Percentiles rank a stretch among this genome's conserved stretches.
Conservation (phyloP, 2,113 vertebrate species). For the Spheniscus mendiculus region DNA sequence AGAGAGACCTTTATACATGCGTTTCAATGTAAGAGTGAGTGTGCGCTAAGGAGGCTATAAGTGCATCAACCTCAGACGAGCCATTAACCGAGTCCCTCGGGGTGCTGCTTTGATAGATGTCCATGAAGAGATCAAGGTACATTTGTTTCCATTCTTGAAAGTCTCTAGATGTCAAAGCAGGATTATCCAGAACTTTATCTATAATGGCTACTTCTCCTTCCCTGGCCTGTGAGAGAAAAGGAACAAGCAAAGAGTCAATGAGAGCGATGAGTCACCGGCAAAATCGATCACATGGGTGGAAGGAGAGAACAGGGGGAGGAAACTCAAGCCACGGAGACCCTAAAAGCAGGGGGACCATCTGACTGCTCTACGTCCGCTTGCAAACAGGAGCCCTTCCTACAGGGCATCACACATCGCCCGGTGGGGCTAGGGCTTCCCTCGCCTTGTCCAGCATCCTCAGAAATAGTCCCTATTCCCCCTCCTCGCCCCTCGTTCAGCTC, state of each 20-base stretch:
- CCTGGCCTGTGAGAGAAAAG: conserved; percentile 90
- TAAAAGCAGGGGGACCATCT: neutral
- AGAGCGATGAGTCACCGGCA: neutral
- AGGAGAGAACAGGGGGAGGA: neutral
- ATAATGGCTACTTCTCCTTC: conserved; percentile 97
- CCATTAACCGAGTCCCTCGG: conserved; percentile 73
- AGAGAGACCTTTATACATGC: conserved; percentile 84
- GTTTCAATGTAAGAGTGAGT: conserved; percentile 98
- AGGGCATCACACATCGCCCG: too few species aligned
- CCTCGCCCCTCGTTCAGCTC: neutral
- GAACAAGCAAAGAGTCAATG: conserved; percentile 61
- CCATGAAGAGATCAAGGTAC: conserved; percentile 93
- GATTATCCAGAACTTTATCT: conserved; percentile 93
- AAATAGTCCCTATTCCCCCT: neutral
- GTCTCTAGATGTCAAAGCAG: conserved; percentile 92
- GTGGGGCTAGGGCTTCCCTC: neutral
- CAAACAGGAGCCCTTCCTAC: neutral
- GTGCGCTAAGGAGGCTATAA: conserved; percentile 88
- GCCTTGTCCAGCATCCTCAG: neutral
- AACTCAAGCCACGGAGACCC: neutral
- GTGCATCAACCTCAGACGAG: conserved; percentile 81
- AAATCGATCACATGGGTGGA: neutral
- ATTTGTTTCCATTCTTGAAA: conserved; percentile 97
- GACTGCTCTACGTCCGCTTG: rapidly evolving
- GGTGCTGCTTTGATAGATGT: conserved; percentile 77